These are phyloP conservation scores for Oriolus oriolus DNA, from an alignment of 2,113 vertebrate genomes.

Conservation along the genomic window DNA sequence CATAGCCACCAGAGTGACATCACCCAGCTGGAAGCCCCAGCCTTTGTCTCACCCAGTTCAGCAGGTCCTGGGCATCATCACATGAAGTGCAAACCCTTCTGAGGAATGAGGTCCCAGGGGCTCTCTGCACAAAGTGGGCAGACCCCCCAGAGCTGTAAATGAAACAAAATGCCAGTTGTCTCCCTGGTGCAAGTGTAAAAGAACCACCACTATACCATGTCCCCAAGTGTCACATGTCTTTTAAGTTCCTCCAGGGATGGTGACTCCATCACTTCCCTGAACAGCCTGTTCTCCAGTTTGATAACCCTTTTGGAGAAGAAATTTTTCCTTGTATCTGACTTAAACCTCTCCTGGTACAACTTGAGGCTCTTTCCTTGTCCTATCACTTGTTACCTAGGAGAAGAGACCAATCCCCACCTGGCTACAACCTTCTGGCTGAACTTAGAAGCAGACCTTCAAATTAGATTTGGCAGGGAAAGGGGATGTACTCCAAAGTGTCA, in stretches of 20 bases:
- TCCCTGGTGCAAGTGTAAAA: background rate
- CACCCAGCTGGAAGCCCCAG: background rate
- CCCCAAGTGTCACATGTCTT: background rate
- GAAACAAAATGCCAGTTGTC: background rate
- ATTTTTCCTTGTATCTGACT: background rate
- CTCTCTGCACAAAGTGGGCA: background rate
- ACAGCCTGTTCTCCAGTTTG: background rate
- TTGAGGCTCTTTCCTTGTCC: background rate
- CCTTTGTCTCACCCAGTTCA: background rate
- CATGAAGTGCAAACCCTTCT: background rate
- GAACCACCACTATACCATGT: too few relatives aligned
- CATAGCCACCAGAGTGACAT: background rate
- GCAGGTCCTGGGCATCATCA: background rate
- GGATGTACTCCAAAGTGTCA: background rate
- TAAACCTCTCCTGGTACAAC: background rate
- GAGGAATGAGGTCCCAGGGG: background rate
- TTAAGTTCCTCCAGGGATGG: background rate
- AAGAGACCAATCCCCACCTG: background rate
- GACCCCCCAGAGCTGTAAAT: background rate
- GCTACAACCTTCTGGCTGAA: background rate
- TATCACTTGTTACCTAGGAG: background rate
- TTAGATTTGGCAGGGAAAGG: background rate
- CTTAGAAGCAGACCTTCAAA: background rate
- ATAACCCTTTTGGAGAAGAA: background rate
- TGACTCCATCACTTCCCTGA: background rate